A percentile compares a stretch with the other conserved stretches of the same genome.
Evolutionary conservation across 2,113 vertebrate species (phyloP).

Genomic region (Pogona vitticeps): DNA sequence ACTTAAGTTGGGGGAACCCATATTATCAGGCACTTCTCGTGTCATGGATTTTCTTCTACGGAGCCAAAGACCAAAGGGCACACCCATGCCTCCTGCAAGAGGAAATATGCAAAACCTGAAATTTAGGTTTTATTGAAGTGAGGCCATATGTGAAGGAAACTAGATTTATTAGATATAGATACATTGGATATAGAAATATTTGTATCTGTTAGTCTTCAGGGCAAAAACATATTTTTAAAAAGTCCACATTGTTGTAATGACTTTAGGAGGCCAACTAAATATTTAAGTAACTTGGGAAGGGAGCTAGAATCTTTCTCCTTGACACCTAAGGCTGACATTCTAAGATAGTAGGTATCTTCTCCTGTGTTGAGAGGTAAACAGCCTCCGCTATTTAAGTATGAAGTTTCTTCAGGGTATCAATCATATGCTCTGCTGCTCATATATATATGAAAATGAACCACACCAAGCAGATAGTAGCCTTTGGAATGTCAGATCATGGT

Average conservation of each 20-base stretch:
- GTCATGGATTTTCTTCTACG: slow-evolving; percentile 20
- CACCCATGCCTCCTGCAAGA: slow-evolving; percentile 71
- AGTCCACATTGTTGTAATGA: not conserved
- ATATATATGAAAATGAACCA: not conserved
- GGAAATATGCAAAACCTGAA: not conserved
- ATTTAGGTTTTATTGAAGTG: not conserved
- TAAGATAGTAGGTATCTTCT: not conserved
- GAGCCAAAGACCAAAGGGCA: slow-evolving; percentile 61
- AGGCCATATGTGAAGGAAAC: not conserved
- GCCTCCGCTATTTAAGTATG: too few species aligned
- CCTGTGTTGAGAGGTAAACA: not conserved
- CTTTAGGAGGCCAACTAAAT: not conserved
- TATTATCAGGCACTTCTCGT: slow-evolving; percentile 73
- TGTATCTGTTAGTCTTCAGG: not conserved
- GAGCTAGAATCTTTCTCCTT: not conserved
- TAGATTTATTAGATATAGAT: not conserved
- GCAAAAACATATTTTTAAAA: not conserved
- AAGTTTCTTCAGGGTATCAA: too few species aligned
- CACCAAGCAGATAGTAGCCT: not conserved
- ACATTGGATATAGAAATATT: not conserved
- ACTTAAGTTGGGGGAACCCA: slow-evolving; percentile 84
- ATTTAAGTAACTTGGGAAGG: not conserved
- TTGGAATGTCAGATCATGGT: too few species aligned
- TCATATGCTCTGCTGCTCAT: not conserved
- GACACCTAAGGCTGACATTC: not conserved